Base-by-base conservation (phyloP, 1,140 invertebrate genomes). In the Diabrotica undecimpunctata region DNA sequence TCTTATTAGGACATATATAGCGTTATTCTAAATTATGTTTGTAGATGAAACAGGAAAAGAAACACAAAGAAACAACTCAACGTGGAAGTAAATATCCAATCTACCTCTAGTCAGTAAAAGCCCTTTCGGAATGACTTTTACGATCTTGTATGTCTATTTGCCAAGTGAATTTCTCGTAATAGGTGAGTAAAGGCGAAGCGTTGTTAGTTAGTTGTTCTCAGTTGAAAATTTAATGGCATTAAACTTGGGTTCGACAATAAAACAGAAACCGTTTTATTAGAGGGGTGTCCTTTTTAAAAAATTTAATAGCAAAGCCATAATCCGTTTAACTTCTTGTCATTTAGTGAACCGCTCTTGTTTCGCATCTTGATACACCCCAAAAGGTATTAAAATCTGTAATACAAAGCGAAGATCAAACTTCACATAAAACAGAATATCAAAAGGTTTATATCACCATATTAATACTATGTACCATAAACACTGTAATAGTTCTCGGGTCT, bases 331-430 rank as follows among this genome's bases (percentile, higher is more conserved):
- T 57, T 37, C 36, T 57, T 57, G 55, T 57, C 55, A 57, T 57
- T 57, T 38, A 57, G 14, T 57, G 37, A 57, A 57, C 12, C 36
- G 41, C 41, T 46, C 55, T 57, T 57, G 25, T 37, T 57, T 37
- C 25, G 12, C 37, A n/a, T 37, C n/a, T 57, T 57, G 9, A 57
- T 57, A 37, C 37, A 36, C 55, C 25, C 55, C 55, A 36, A 37
- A 57, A 57, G 55, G 55, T 57, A 57, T 57, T 57, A 57, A 57
- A 57, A 57, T 57, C 55, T 57, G 55, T 57, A 39, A 37, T 37
- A 57, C 55, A 57, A 57, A 37, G 55, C 55, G 36, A 57, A 57
- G 55, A 57, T 57, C 55, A 57, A 7, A 57, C 35, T 57, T 10
- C 25, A 36, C 14, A 57, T 57, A 57, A 57, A 57, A 57, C 55